Evolutionary conservation across 2,797 vertebrate species (phyloP).

Genomic region (Amblyraja radiata): DNA sequence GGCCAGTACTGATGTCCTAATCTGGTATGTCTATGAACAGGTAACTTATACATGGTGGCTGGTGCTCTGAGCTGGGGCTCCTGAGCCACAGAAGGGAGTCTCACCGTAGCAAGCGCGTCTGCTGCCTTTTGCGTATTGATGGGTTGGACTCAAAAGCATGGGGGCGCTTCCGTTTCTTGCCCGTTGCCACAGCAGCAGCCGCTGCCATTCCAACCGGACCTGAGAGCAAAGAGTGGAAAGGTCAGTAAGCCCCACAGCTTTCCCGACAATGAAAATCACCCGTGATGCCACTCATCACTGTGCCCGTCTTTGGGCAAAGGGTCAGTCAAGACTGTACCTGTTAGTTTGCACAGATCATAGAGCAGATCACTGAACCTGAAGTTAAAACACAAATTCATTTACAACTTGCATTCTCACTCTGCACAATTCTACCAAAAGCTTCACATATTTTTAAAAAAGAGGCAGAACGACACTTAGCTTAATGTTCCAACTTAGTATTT

Average conservation of each 20-base stretch:
- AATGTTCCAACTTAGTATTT: background rate
- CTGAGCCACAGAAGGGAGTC: conserved; percentile 37
- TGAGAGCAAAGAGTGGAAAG: conserved; percentile 50
- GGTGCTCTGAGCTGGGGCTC: background rate
- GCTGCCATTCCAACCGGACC: conserved; percentile 97
- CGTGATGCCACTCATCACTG: background rate
- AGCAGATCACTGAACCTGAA: background rate
- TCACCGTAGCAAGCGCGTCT: conserved; percentile 91
- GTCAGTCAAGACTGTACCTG: background rate
- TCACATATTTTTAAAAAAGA: background rate
- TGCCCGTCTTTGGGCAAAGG: background rate
- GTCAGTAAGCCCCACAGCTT: background rate
- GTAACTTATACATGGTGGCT: background rate
- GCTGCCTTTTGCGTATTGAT: conserved; percentile 93
- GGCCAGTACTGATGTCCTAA: background rate
- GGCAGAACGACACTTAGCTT: background rate
- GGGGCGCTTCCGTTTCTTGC: conserved; percentile 90
- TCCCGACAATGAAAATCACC: background rate
- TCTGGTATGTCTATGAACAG: background rate
- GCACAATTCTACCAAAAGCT: background rate
- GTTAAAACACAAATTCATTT: background rate
- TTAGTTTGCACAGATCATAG: background rate
- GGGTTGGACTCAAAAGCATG: conserved; percentile 98
- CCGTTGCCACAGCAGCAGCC: conserved; percentile 91
- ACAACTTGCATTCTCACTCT: background rate